Base-by-base conservation (phyloP, 2,797 vertebrate species). In the Sebastes hubbsi region DNA sequence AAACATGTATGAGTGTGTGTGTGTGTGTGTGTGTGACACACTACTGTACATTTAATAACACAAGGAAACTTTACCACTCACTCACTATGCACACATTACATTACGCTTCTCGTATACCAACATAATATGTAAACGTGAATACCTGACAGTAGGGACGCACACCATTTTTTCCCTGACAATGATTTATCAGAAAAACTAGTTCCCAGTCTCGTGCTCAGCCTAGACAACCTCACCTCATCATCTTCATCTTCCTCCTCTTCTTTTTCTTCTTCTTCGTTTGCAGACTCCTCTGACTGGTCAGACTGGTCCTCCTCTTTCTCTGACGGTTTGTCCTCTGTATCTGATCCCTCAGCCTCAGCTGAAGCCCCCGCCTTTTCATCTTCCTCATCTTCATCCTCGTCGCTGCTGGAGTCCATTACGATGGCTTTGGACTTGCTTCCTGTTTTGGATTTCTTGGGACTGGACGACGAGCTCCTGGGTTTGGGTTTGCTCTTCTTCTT, bases 371-470 rank as follows among this genome's bases (percentile, higher is more conserved):
- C 76, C 69, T 93, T 83, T 8, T 93, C 91, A 0, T 94, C 94
- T 1, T 94, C 90, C 10, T 92, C 87, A 0, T 93, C 97, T 1
- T 96, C 95, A 0, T 95, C 97, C 5, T 97, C 96, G n/a, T 98
- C 97, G 58, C 97, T 99, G 90, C 97, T 99, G 5, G 97, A 98
- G 83, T 99, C 98, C 75, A 97, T 97, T 80, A 99, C 96, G 65
- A 99, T 99, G 77, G 98, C 98, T 77, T 97, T 97, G 88, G 96
- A 97, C 87, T 97, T 98, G 78, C 96, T 95, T 36, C 91, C 93
- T 0, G 90, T n/a, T 61, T 92, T 94, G 80, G 86, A 72, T 55
- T 95, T 95, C 62, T 94, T 95, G 72, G 93, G 90, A 18, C 87
- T 93, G 42, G 90, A 90, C 11, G 96, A 96, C 22, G 96, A 95